A percentile compares a stretch with the other conserved stretches of the same genome.
Evolutionary conservation across 2,888 invertebrate species (phyloP).

Genomic region (Tipula helvola): DNA sequence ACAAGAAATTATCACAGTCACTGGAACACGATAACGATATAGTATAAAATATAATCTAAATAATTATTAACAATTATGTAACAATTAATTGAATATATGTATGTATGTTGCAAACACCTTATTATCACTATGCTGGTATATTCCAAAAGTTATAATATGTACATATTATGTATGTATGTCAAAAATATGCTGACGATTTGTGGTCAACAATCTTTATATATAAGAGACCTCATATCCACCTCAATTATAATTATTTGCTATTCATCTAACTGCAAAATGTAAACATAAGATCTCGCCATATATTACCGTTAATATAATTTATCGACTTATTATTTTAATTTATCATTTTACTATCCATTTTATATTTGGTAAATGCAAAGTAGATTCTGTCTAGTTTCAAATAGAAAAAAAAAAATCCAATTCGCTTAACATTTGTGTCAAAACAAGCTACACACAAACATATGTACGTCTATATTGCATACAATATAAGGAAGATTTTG

Average conservation of each 20-base stretch:
- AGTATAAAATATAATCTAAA: background rate
- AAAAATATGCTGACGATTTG: background rate
- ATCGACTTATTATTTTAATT: background rate
- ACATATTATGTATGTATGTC: background rate
- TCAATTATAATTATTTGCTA: background rate
- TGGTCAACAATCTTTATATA: background rate
- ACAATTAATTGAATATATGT: background rate
- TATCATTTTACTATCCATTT: background rate
- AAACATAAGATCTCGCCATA: background rate
- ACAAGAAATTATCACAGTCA: background rate
- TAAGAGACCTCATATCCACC: background rate
- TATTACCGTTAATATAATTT: background rate
- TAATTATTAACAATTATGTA: background rate
- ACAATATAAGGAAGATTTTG: background rate
- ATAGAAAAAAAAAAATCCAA: background rate
- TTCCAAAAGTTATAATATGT: background rate
- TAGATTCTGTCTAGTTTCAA: background rate
- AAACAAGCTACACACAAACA: background rate
- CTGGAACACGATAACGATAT: background rate
- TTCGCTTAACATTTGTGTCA: background rate
- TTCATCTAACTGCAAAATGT: background rate
- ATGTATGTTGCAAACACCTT: background rate
- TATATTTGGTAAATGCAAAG: background rate
- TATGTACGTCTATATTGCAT: background rate
- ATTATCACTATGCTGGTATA: background rate